These are phyloP conservation scores for Drosophila longiperda DNA, from an alignment of 2,888 invertebrate species.

Conservation along the genomic window DNA sequence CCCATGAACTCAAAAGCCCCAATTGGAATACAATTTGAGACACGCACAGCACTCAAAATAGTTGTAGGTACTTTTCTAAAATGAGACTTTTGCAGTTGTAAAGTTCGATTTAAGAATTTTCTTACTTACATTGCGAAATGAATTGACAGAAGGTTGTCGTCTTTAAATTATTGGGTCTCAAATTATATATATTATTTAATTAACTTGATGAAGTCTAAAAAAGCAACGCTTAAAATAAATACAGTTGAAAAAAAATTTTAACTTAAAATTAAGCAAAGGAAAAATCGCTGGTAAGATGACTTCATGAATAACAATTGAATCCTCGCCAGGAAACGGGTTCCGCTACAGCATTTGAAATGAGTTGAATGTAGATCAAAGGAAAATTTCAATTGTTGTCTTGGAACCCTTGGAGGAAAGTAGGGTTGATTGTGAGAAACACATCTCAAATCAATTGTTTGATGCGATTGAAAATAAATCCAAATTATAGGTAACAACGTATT, in stretches of 20 bases:
- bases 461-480: not conserved
- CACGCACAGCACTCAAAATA: not conserved
- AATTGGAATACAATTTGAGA: not conserved
- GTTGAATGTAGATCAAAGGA: not conserved
- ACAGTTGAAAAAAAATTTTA: not conserved
- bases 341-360: not conserved
- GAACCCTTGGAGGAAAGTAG: not conserved
- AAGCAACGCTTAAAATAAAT: too few relatives aligned
- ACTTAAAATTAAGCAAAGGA: not conserved
- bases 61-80: not conserved
- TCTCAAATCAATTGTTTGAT: not conserved
- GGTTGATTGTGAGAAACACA: not conserved
- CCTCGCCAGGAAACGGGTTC: not conserved
- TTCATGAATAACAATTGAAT: not conserved
- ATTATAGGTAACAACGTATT: not conserved
- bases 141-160: not conserved
- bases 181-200: not conserved
- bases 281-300: not conserved
- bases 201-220: not conserved
- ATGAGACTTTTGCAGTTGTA: not conserved
- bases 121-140: not conserved
- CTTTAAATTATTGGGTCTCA: not conserved
- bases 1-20: slow-evolving; percentile 52
- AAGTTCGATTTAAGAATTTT: not conserved
- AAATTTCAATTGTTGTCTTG: not conserved